These are phyloP conservation scores for Andrena bicolor DNA, from an alignment of 2,888 invertebrate species.

Conservation along the genomic window DNA sequence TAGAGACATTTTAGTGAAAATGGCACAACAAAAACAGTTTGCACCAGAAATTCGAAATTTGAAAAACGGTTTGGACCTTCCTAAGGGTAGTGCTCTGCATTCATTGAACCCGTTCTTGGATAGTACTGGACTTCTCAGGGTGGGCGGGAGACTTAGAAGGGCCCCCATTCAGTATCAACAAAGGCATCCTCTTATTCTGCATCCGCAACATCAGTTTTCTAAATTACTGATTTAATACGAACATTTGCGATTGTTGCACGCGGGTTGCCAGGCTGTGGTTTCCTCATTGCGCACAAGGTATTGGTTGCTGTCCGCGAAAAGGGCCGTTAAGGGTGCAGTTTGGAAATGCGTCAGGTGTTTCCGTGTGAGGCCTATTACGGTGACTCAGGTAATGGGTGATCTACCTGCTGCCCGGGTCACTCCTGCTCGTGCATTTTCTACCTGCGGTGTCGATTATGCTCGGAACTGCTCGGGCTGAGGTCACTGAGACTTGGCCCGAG, in stretches of 20 bases:
- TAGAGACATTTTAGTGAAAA: background rate
- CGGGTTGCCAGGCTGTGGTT: background rate
- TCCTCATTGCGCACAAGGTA: background rate
- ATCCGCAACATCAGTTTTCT: background rate
- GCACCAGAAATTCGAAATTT: background rate
- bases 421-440: conserved; percentile 16
- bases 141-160: background rate
- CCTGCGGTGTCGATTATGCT: conserved; percentile 37
- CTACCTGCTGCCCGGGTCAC: conserved; percentile 24
- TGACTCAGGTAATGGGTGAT: conserved; percentile 21
- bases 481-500: too few relatives aligned
- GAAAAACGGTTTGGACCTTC: background rate
- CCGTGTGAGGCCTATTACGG: background rate
- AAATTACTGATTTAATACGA: background rate
- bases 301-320: conserved; percentile 13
- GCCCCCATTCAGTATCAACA: background rate
- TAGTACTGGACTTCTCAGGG: background rate
- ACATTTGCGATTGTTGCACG: background rate
- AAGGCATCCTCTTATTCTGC: background rate
- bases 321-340: background rate
- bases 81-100: background rate
- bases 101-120: background rate
- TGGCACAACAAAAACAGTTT: background rate
- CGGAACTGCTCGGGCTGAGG: too few relatives aligned
- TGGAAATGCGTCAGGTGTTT: conserved; percentile 27